These are phyloP conservation scores for Lasioglossum calceatum DNA, from an alignment of 2,888 invertebrate genomes.

Conservation along the genomic window DNA sequence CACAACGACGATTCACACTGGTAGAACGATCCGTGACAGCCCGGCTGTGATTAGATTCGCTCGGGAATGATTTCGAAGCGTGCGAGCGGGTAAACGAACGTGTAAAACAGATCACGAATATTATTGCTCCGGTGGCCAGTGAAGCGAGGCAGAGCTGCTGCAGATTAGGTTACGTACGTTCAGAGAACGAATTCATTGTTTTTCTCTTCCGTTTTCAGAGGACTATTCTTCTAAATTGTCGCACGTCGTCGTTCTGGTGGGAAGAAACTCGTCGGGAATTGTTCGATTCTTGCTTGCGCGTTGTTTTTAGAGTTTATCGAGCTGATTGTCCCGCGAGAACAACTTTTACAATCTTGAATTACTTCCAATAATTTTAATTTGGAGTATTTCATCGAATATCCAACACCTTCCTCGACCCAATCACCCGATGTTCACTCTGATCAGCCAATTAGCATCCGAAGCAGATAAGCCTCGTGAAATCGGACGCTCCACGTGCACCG, in stretches of 20 bases:
- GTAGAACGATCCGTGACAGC: constrained; percentile 41
- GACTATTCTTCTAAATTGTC: constrained; percentile 11
- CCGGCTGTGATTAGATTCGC: constrained; percentile 41
- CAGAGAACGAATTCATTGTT: constrained; percentile 32
- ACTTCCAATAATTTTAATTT: no score
- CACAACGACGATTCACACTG: constrained; percentile 44
- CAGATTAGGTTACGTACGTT: constrained; percentile 22
- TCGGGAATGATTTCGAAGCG: constrained; percentile 40
- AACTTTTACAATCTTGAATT: no score
- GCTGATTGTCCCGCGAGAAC: not conserved
- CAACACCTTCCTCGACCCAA: not conserved
- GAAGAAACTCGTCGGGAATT: not conserved
- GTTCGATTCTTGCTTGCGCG: not conserved
- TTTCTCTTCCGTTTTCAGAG: not conserved
- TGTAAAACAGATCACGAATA: constrained; percentile 51
- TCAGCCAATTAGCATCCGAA: not conserved
- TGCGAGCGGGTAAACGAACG: constrained; percentile 42
- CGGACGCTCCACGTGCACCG: not conserved
- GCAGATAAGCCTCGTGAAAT: not conserved
- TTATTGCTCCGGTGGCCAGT: constrained; percentile 55
- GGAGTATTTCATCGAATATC: not conserved
- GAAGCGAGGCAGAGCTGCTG: constrained; percentile 31
- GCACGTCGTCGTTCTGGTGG: not conserved
- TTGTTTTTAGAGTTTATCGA: not conserved
- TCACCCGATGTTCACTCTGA: not conserved